Base-by-base conservation (phyloP, 2,888 invertebrate genomes). In the Sphaeridia pumilis region DNA sequence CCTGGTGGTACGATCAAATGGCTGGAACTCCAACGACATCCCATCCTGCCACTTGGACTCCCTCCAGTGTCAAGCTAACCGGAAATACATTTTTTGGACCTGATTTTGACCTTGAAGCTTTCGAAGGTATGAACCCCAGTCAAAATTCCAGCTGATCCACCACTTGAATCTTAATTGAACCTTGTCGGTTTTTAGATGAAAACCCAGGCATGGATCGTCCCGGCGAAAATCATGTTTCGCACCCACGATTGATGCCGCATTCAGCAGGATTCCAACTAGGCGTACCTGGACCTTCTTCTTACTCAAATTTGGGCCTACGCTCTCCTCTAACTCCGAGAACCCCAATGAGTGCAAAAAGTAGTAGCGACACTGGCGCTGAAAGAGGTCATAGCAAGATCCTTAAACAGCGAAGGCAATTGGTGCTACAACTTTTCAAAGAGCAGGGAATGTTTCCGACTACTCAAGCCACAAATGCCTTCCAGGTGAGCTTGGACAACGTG, bases 31-130 rank as follows among this genome's bases (percentile, higher is more conserved):
- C n/a, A n/a, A n/a, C n/a, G n/a, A n/a, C n/a, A n/a, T n/a, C n/a
- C n/a, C n/a, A n/a, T n/a, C n/a, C n/a, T n/a, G n/a, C n/a, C n/a
- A n/a, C 80, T 1, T 72, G 73, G 2, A 78, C 79, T 49, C 80
- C 82, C 14, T 79, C 81, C 56, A 78, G 80, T 52, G 72, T 73
- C 14, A 82, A 83, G 67, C 76, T 86, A 27, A 83, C 84, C 12
- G 87, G 86, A 20, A 85, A 81, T 67, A 85, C 87, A 24, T 97
- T 97, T 76, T 97, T 97, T 73, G 93, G 93, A 10, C 90, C 90
- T 0, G 93, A 92, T 74, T 97, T 97, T 70, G 93, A 84, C 69
- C 77, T 88, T 46, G 93, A 93, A 54, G 82, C 81, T 49, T 82
- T 85, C 67, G 78, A 83, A 77, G 80, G 68, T 67, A 56, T 57